Evolutionary conservation across 2,797 vertebrate species (phyloP).

Genomic region (Borostomias antarcticus): DNA sequence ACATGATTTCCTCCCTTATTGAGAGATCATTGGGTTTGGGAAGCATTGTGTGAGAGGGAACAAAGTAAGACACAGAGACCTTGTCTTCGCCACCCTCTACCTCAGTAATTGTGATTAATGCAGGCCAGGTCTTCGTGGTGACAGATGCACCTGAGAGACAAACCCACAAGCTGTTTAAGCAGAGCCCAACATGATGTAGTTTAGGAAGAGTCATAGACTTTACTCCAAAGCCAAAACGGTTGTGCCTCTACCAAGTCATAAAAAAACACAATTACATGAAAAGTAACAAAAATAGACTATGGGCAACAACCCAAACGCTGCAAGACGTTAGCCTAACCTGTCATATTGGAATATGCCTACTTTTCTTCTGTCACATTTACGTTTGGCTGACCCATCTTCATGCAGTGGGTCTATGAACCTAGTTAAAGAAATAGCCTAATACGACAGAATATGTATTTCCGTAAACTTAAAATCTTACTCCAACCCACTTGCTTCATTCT

Average conservation of each 20-base stretch:
- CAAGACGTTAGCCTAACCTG: not conserved
- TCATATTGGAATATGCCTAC: not conserved
- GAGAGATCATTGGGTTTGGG: conserved; percentile 19
- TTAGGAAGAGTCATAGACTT: no score
- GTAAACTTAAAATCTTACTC: not conserved
- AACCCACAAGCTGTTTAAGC: not conserved
- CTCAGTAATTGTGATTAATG: conserved; percentile 26
- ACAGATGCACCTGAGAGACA: conserved; percentile 33
- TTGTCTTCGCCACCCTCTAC: not conserved
- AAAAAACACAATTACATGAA: not conserved
- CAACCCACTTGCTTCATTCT: conserved; percentile 42
- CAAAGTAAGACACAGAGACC: conserved; percentile 48
- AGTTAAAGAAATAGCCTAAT: no score
- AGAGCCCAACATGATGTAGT: no score
- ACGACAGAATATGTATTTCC: not conserved
- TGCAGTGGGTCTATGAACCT: no score
- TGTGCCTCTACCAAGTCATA: not conserved
- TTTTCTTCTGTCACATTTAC: not conserved
- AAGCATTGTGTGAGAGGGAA: conserved; percentile 9
- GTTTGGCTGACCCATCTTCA: not conserved
- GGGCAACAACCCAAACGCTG: not conserved
- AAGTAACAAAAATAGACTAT: not conserved
- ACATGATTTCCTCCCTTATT: conserved; percentile 26
- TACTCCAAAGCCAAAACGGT: no score
- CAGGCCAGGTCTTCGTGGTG: conserved; percentile 43